A percentile compares a stretch with the other conserved stretches of the same genome.
Conservation (phyloP, 1,140 invertebrate species). For the Neodiprion pinetum region DNA sequence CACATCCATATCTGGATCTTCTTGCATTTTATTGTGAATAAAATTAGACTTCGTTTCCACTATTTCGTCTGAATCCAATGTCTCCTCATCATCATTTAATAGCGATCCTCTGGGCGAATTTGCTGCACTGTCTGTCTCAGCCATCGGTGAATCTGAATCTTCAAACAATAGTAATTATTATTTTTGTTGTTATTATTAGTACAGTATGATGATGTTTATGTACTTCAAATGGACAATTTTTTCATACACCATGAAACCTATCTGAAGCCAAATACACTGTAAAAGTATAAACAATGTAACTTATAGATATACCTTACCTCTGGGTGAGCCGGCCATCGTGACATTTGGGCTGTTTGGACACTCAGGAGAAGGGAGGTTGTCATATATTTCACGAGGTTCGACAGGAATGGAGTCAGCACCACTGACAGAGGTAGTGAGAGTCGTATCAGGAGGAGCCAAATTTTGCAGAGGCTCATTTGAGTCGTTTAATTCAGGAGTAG, state of each 20-base stretch:
- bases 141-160: slow-evolving; percentile 47
- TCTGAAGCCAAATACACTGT: background rate
- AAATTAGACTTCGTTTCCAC: slow-evolving; percentile 48
- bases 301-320: slow-evolving; percentile 41
- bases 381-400: slow-evolving; percentile 47
- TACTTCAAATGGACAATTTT: background rate
- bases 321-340: slow-evolving; percentile 54
- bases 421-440: background rate
- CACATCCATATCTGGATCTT: slow-evolving; percentile 23
- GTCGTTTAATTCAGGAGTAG: background rate
- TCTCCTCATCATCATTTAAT: slow-evolving; percentile 50
- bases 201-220: background rate
- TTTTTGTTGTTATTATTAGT: no score
- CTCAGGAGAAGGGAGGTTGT: slow-evolving; percentile 46
- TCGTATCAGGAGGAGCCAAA: background rate
- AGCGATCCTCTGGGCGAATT: slow-evolving; percentile 51
- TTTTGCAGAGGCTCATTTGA: background rate
- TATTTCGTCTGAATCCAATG: slow-evolving; percentile 51
- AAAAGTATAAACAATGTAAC: background rate
- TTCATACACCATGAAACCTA: background rate
- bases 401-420: slow-evolving; percentile 14
- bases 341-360: slow-evolving; percentile 53
- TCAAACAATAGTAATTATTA: background rate
- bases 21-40: slow-evolving; percentile 51
- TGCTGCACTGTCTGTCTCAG: slow-evolving; percentile 50